Evolutionary conservation across 2,888 invertebrate genomes (phyloP), one percentile per base, ranked within the genome.

Genomic region (Dasypogon diadema): DNA sequence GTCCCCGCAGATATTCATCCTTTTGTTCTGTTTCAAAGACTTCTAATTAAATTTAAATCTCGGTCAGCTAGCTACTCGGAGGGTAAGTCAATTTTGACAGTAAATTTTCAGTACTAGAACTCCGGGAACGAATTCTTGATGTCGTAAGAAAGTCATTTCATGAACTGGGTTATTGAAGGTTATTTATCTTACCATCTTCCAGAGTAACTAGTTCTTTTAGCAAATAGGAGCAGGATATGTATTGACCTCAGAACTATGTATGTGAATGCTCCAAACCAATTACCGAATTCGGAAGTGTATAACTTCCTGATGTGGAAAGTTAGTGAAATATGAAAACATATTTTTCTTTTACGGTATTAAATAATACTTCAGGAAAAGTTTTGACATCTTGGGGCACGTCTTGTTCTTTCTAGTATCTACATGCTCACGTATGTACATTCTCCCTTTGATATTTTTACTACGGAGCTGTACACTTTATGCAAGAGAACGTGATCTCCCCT

Each of bases 31-130:
- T 30, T 70, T 10, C 54, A 70, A 21, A 30, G 54, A 70, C 42
- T 70, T 70, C 51, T 70, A 70, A 70, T 70, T 70, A 54, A 54
- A 54, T 54, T 54, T 56, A 16, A 34, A 42, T 12, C 42, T 42
- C 42, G n/a, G n/a, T 6, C n/a, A 12, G 42, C 3, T 42, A 8
- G 34, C 1, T 30, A 5, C 34, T 42, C 42, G n/a, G 42, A 42
- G n/a, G n/a, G 42, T n/a, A 42, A 12, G 42, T 42, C n/a, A n/a
- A 42, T 12, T 42, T 42, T 42, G 12, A 12, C 42, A 42, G n/a
- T 42, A 3, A 42, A n/a, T 42, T 42, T 42, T 12, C 10, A 42
- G n/a, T 42, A 3, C 12, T 3, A 42, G 12, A 12, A 3, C n/a
- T 42, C 2, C 8, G n/a, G n/a, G 42, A 42, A 42, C 30, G 3